phyloP scores from a whole-genome alignment of 2,888 invertebrate species.

The Syrista parreyssii region DNA sequence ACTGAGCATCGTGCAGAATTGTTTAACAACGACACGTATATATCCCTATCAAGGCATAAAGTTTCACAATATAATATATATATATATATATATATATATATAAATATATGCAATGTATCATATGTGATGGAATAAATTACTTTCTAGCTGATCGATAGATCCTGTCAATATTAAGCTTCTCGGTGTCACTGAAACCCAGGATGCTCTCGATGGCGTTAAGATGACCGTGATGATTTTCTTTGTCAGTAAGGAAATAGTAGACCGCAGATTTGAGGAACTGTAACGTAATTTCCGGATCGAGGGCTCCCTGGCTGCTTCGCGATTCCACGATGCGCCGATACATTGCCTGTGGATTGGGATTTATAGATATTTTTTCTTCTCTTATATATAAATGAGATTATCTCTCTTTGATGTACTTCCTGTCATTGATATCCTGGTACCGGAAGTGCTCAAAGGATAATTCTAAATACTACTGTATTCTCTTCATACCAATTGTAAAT shows the following conservation, averaged over 20 bases:
- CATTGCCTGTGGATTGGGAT: constrained; percentile 76
- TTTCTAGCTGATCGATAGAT: constrained; percentile 56
- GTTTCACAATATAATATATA: background rate
- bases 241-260: constrained; percentile 91
- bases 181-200: constrained; percentile 85
- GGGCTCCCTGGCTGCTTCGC: constrained; percentile 77
- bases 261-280: constrained; percentile 94
- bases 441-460: too few species aligned
- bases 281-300: constrained; percentile 91
- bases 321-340: constrained; percentile 85
- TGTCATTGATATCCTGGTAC: too few species aligned
- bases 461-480: too few species aligned
- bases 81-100: too few species aligned
- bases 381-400: too few species aligned
- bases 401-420: too few species aligned
- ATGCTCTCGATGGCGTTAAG: constrained; percentile 92
- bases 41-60: background rate
- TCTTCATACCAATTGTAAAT: too few species aligned
- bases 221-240: constrained; percentile 89
- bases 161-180: constrained; percentile 83
- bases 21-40: background rate
- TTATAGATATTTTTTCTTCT: too few species aligned
- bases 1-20: background rate
- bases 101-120: too few species aligned
- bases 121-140: constrained; percentile 33